Conservation (phyloP, 2,797 vertebrate species). For the Girardinus metallicus region DNA sequence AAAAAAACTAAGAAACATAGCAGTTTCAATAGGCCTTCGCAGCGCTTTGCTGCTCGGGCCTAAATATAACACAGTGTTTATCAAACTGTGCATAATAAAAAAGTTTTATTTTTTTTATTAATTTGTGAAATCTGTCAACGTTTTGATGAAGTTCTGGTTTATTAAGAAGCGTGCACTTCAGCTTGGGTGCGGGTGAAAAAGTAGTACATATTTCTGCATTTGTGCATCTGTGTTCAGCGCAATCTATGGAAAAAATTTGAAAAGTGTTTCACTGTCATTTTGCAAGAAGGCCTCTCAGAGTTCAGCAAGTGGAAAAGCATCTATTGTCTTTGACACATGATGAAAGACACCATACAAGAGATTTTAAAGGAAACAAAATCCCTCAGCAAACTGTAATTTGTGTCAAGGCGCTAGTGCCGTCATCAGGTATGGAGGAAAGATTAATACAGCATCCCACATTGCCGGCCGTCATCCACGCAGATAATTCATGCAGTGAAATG, state of each 20-base stretch:
- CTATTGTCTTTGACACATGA: slow-evolving; percentile 52
- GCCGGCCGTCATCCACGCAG: slow-evolving; percentile 56
- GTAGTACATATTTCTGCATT: slow-evolving; percentile 14
- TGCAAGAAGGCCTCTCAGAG: slow-evolving; percentile 31
- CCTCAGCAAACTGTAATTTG: slow-evolving; percentile 61
- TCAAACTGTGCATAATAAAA: not conserved
- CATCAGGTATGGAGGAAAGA: slow-evolving; percentile 50
- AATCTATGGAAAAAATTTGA: slow-evolving; percentile 20
- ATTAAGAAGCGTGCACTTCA: slow-evolving; percentile 22
- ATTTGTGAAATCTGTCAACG: not conserved
- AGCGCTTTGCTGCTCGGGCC: no score
- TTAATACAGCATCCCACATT: slow-evolving; percentile 61
- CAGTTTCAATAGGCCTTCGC: no score
- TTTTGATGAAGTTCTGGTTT: not conserved
- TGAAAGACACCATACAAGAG: slow-evolving; percentile 43
- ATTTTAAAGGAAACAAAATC: slow-evolving; percentile 63
- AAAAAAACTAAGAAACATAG: no score
- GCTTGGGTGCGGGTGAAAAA: slow-evolving; percentile 23
- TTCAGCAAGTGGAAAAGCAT: slow-evolving; percentile 37
- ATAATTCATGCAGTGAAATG: slow-evolving; percentile 64
- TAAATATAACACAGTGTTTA: no score
- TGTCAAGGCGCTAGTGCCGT: slow-evolving; percentile 54
- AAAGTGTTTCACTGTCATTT: slow-evolving; percentile 38
- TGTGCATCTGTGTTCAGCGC: slow-evolving; percentile 14
- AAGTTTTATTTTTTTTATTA: not conserved